Base-by-base conservation (phyloP, 1,140 invertebrate species). In the Eubasilissa regina region DNA sequence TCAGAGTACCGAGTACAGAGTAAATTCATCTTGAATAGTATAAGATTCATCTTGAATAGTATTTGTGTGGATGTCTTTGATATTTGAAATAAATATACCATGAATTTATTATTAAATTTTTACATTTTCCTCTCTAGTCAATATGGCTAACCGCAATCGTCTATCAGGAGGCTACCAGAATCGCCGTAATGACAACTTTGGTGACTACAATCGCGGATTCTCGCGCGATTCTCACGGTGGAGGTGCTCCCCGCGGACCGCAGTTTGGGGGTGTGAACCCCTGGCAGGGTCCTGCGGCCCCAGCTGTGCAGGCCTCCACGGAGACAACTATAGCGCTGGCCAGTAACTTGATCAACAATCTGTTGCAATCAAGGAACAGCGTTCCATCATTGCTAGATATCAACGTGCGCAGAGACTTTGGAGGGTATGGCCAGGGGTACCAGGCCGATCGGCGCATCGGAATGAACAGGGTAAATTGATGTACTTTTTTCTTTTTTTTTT, bases 321-420 rank as follows among this genome's bases (percentile, higher is more conserved):
- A 89, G 58, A 89, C 90, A 44, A 91, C 90, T n/a, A 85, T 91
- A 9, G 91, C 90, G 21, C 83, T 90, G 4, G 89, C 90, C 11
- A 90, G 88, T 85, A 91, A 91, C 83, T 77, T 89, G 83, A 86
- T 92, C 77, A 90, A 90, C 81, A 92, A 92, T 78, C 82, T 92
- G 25, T 88, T 92, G 74, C 90, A 91, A 83, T 89, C 90, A 58
- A 84, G 87, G 4, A 87, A 86, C 70, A 84, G 86, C 25, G 90
- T 91, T 75, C 90, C 91, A 10, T 91, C 90, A 8, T 84, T 92
- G 13, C 83, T 91, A 19, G 90, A 91, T 80, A 87, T 91, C 87
- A 90, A 90, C 48, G 88, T 89, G 45, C 87, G 90, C 66, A 86
- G 90, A 43, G 90, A 90, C 83, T 90, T 90, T 77, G 89, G 87